These are phyloP conservation scores for Trematocara marginatum DNA, from an alignment of 2,113 vertebrate species.

Conservation along the genomic window DNA sequence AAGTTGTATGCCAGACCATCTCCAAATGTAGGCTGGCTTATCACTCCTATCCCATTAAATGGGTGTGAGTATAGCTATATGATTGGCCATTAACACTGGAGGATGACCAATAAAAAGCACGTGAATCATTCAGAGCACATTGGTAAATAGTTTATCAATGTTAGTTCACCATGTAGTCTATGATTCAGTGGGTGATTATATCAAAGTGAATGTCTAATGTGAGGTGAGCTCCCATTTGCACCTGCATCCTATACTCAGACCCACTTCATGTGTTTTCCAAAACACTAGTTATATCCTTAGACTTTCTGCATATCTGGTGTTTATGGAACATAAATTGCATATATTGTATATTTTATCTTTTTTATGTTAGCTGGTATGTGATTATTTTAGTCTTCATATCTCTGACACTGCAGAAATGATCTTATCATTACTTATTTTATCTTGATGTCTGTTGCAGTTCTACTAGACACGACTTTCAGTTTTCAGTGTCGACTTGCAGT, in stretches of 20 bases:
- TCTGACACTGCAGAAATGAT: fast-evolving
- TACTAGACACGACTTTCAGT: background rate
- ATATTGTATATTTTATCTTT: background rate
- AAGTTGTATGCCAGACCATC: background rate
- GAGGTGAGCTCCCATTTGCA: background rate
- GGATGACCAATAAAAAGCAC: fast-evolving
- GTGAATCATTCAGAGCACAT: background rate
- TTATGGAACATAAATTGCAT: background rate
- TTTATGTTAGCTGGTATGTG: background rate
- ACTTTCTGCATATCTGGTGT: background rate
- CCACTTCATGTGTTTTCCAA: background rate
- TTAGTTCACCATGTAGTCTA: background rate
- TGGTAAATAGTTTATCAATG: background rate
- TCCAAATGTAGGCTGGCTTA: fast-evolving
- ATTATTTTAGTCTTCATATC: background rate
- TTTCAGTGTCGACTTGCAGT: background rate
- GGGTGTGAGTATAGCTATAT: background rate
- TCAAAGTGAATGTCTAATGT: background rate
- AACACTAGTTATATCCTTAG: background rate
- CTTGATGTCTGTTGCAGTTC: background rate
- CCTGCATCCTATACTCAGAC: background rate
- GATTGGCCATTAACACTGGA: background rate
- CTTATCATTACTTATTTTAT: background rate
- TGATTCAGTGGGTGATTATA: background rate
- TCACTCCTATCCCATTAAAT: background rate